Evolutionary conservation across 2,888 invertebrate genomes (phyloP).

Genomic region (Halictus ligatus): DNA sequence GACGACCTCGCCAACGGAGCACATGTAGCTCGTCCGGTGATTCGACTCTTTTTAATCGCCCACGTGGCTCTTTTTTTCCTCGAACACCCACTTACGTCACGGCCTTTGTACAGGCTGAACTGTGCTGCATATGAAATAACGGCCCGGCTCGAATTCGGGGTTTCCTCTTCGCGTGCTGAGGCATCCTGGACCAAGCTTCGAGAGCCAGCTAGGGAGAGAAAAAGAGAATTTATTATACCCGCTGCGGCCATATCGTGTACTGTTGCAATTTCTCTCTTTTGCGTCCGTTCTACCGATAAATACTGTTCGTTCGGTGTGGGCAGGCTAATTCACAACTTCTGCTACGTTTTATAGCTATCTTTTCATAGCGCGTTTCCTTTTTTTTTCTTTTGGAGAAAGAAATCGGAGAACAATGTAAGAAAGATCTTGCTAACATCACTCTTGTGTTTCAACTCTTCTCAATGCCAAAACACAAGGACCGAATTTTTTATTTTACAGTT

Average conservation of each 20-base stretch:
- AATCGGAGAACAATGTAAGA: too few species aligned
- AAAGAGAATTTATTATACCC: slow-evolving; percentile 26
- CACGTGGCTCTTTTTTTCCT: slow-evolving; percentile 31
- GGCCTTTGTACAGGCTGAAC: slow-evolving; percentile 19
- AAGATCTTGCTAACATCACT: too few species aligned
- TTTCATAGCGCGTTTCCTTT: background rate
- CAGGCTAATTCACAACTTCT: background rate
- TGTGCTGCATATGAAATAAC: slow-evolving; percentile 38
- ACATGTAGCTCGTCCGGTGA: slow-evolving; percentile 1
- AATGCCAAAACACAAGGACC: too few species aligned
- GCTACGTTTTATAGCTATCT: background rate
- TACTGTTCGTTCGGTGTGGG: background rate
- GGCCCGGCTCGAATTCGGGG: slow-evolving; percentile 44
- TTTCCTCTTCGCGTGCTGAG: slow-evolving; percentile 13
- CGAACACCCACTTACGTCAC: slow-evolving; percentile 40
- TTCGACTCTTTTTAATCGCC: slow-evolving; percentile 39
- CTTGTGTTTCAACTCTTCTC: too few species aligned
- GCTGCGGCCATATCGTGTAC: background rate
- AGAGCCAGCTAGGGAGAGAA: background rate
- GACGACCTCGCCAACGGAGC: background rate
- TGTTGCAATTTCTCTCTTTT: slow-evolving; percentile 16
- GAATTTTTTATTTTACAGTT: too few species aligned
- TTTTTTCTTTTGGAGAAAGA: background rate
- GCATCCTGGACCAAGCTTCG: background rate
- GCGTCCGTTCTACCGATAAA: background rate